Evolutionary conservation across 2,888 invertebrate species (phyloP).

Genomic region (Adelphocoris suturalis): DNA sequence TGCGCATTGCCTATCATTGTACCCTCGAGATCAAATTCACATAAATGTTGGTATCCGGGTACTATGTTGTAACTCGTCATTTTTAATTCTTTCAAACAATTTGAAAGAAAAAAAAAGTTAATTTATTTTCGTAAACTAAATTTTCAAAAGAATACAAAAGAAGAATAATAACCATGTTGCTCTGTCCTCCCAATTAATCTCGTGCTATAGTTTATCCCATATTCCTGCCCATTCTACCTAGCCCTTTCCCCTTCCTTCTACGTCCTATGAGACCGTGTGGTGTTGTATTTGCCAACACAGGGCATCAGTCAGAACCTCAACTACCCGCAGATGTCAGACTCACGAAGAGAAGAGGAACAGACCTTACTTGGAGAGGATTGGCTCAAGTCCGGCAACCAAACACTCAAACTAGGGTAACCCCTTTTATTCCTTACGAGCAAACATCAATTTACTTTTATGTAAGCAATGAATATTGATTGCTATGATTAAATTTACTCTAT

Average conservation of each 20-base stretch:
- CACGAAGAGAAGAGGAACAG: slow-evolving; percentile 96
- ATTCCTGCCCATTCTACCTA: slow-evolving; percentile 6
- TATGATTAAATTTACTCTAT: not conserved
- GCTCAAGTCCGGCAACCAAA: slow-evolving; percentile 96
- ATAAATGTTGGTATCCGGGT: slow-evolving; percentile 36
- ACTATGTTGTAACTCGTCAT: slow-evolving; percentile 22
- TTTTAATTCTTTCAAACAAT: not conserved
- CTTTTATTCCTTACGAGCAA: slow-evolving; percentile 36
- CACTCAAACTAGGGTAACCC: slow-evolving; percentile 96
- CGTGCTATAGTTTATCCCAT: slow-evolving; percentile 33
- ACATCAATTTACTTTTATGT: slow-evolving; percentile 67
- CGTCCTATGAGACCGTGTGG: slow-evolving; percentile 76
- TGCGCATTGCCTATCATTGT: slow-evolving; percentile 24
- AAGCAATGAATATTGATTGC: slow-evolving; percentile 14
- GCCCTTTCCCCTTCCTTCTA: slow-evolving; percentile 43
- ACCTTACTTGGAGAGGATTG: slow-evolving; percentile 98
- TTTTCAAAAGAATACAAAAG: not conserved
- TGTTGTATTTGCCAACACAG: slow-evolving; percentile 84
- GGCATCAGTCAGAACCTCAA: slow-evolving; percentile 67
- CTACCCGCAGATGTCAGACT: slow-evolving; percentile 93
- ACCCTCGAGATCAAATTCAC: not conserved
- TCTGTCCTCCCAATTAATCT: not conserved
- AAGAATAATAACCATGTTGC: slow-evolving; percentile 6
- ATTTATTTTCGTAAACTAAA: not conserved
- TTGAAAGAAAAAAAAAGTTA: not conserved